phyloP scores from a whole-genome alignment of 2,888 invertebrate genomes.

The Conomelus anceps region DNA sequence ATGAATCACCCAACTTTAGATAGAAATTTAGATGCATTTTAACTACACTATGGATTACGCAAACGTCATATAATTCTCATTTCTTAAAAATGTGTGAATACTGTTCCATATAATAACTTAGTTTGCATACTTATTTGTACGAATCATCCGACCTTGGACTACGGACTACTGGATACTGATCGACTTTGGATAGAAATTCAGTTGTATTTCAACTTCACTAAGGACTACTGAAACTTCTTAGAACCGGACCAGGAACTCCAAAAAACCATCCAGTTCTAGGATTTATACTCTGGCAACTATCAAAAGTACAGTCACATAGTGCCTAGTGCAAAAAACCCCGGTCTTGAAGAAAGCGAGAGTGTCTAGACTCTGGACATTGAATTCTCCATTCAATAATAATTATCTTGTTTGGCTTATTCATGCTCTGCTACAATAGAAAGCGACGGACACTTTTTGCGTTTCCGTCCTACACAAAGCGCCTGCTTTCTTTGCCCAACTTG shows the following conservation, averaged over 20 bases:
- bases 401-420: background rate
- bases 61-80: too few relatives aligned
- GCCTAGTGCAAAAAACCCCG: background rate
- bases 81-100: background rate
- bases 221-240: background rate
- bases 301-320: background rate
- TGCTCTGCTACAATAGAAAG: background rate
- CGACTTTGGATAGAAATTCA: too few relatives aligned
- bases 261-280: background rate
- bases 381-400: background rate
- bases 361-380: background rate
- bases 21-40: too few relatives aligned
- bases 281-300: background rate
- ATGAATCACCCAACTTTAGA: too few relatives aligned
- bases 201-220: background rate
- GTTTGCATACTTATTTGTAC: too few relatives aligned
- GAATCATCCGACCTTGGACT: background rate
- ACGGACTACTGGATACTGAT: too few relatives aligned
- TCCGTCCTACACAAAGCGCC: background rate
- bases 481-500: background rate
- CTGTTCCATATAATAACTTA: background rate
- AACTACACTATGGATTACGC: too few relatives aligned
- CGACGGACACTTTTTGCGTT: background rate
- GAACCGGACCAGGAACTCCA: background rate
- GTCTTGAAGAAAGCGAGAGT: background rate